Conservation (phyloP, 2,113 vertebrate genomes). For the Orientallactaga bullata region DNA sequence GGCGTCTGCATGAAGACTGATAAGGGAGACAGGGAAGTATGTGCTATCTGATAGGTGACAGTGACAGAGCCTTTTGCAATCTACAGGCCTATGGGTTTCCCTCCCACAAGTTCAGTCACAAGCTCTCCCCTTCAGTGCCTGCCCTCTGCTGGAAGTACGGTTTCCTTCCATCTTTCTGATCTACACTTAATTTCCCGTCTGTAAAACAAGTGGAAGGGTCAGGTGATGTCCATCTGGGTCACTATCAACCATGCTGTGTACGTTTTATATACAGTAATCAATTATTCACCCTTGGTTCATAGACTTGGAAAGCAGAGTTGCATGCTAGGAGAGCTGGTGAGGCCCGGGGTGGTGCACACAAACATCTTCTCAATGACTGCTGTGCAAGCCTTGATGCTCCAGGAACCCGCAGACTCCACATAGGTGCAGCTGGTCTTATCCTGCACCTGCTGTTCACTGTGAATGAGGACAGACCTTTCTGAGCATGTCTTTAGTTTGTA, state of each 20-base stretch:
- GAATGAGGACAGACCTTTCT: not conserved
- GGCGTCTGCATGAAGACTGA: not conserved
- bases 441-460: not conserved
- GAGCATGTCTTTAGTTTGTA: not conserved
- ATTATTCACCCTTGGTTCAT: not conserved
- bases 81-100: too few relatives aligned
- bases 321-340: not conserved
- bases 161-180: not conserved
- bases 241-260: not conserved
- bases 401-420: not conserved
- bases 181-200: not conserved
- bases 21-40: rapidly evolving
- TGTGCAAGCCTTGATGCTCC: not conserved
- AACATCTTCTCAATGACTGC: not conserved
- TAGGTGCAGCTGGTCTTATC: not conserved
- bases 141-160: too few relatives aligned
- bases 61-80: rapidly evolving
- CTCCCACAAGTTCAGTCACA: not conserved
- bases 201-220: not conserved
- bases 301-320: not conserved
- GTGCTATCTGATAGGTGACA: not conserved
- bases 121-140: too few relatives aligned
- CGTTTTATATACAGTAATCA: not conserved
- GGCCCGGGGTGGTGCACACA: not conserved
- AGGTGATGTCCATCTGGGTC: not conserved